Base-by-base conservation (phyloP, 2,888 invertebrate species). In the Aelia acuminata region DNA sequence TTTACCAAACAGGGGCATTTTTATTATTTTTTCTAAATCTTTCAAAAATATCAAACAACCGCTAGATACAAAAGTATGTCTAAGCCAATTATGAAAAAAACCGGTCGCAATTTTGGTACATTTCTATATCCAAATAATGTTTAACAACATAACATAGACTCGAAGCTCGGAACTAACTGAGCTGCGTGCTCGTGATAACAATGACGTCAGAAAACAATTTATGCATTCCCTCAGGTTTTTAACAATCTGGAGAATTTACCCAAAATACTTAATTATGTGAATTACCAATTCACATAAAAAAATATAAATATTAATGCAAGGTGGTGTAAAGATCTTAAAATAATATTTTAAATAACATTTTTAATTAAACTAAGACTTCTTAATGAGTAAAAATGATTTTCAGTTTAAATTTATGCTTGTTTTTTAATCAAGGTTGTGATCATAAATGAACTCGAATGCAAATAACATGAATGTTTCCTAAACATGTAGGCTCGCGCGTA, bases 1-100 rank as follows among this genome's bases (percentile, higher is more conserved):
- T 93, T 97, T 97, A 22, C 97, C 97, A 94, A 97, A 97, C 91
- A 97, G 94, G 93, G 97, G 97, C 97, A 97, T 97, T 93, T 31
- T 84, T n/a, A 26, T n/a, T 39, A n/a, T 15, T 22, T 75, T n/a
- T 20, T n/a, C 43, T 80, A n/a, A n/a, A 80, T 80, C 43, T 20
- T 31, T 43, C 57, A 80, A 80, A 80, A 75, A 80, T 43, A 80
- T 63, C 31, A 63, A 18, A 63, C 63, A 63, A 31, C 63, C 18
- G 0, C 22, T 43, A 22, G 39, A 22, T 43, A 43, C 20, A 22
- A 39, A 39, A 20, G 80, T 80, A 43, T 43, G n/a, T n/a, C 43
- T 8, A n/a, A 80, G 80, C n/a, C 22, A 80, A 80, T 80, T 80
- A 80, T 80, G 4, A 80, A n/a, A 80, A 80, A 80, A 80, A 80